phyloP scores from a whole-genome alignment of 2,113 vertebrate genomes.

The Dicerorhinus sumatrensis region DNA sequence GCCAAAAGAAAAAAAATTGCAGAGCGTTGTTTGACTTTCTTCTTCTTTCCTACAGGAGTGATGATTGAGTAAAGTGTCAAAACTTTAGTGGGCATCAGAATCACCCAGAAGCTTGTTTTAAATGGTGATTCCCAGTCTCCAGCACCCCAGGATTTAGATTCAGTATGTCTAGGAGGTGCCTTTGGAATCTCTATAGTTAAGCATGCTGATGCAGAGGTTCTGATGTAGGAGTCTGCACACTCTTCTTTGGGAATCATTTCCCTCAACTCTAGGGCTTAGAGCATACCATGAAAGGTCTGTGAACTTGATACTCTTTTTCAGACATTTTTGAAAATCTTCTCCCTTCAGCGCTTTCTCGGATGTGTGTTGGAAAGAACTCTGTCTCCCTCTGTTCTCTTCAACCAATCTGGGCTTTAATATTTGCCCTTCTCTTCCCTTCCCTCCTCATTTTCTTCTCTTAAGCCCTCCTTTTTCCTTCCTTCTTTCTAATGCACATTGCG shows the following conservation, averaged over 20 bases:
- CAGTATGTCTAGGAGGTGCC: neutral
- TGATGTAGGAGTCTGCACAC: neutral
- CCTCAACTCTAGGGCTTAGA: neutral
- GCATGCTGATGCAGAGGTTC: neutral
- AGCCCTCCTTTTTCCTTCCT: neutral
- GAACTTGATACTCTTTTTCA: conserved; percentile 1
- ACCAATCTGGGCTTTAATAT: neutral
- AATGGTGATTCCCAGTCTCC: neutral
- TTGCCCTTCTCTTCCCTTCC: neutral
- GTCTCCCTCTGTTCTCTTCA: neutral
- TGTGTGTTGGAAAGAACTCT: neutral
- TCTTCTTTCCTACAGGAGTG: neutral
- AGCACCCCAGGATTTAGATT: neutral
- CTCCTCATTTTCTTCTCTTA: neutral
- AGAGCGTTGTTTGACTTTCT: neutral
- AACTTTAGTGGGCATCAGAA: neutral
- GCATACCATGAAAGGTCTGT: neutral
- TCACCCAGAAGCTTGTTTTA: neutral
- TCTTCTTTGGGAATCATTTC: neutral
- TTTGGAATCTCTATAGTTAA: neutral
- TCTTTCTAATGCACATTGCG: neutral
- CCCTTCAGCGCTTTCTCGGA: neutral
- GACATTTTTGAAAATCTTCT: neutral
- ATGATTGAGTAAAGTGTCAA: neutral
- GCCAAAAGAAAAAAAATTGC: neutral